Evolutionary conservation across 1,140 invertebrate species (phyloP), one percentile per base, ranked within the genome.

Genomic region (Maniola jurtina): DNA sequence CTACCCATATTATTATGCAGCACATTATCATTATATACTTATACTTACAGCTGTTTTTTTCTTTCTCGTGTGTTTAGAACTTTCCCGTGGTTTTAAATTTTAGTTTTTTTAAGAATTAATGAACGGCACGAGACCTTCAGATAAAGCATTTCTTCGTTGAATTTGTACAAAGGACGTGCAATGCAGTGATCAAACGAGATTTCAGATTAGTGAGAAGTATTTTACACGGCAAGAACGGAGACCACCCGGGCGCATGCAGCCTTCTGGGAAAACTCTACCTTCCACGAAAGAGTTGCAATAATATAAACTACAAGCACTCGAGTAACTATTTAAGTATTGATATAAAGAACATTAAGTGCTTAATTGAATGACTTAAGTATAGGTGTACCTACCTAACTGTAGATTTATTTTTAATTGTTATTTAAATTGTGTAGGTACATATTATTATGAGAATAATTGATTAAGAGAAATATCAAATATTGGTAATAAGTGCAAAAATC

Each of bases 191-290:
- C 13, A 45, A n/a, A 45, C 6, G 42, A n/a, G 42, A 45, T 45
- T n/a, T n/a, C 9, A 7, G 38, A 40, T 40, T 40, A 9, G 25
- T 25, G 25, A 25, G 25, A 25, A 25, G 25, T 38, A 38, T 38
- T 9, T 38, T 7, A 6, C 6, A 38, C 10, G 6, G 11, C 38
- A 56, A 15, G 36, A 56, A 64, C 10, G 38, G 38, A 71, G 81
- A 81, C 80, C 83, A 79, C 84, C 72, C 68, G 61, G 72, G 67
- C 70, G 72, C 75, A 75, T 76, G 77, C 77, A 71, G 80, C 77
- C 80, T 89, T 89, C 86, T 86, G 81, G 79, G 86, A 89, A 87
- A 78, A 64, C 78, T 78, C 76, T 82, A 79, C 86, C 86, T 89
- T 84, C 80, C 71, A 71, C 74, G 83, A 87, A 86, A 72, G 71